These are phyloP conservation scores for Eristalis intricaria DNA, from an alignment of 2,888 invertebrate genomes.

Conservation along the genomic window DNA sequence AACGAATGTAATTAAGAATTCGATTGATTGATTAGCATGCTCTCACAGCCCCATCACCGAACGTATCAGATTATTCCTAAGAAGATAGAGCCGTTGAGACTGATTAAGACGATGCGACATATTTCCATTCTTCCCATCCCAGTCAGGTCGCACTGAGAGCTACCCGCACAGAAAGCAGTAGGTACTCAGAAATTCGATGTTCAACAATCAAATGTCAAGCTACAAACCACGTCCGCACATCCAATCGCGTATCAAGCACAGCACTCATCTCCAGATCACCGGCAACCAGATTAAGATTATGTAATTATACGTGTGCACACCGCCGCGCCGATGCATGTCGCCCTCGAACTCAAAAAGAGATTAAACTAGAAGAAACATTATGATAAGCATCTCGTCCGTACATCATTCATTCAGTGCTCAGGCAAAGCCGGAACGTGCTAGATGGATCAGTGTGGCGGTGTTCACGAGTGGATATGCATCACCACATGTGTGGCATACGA, in stretches of 20 bases:
- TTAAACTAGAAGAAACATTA: slow-evolving; percentile 62
- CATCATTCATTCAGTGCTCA: slow-evolving; percentile 51
- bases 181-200: neutral
- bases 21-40: neutral
- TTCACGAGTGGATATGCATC: slow-evolving; percentile 60
- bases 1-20: neutral
- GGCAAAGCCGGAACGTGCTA: slow-evolving; percentile 30
- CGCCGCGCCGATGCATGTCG: slow-evolving; percentile 6
- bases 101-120: neutral
- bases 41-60: neutral
- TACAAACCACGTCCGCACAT: neutral
- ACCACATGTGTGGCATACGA: slow-evolving; percentile 65
- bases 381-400: slow-evolving; percentile 61
- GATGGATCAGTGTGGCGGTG: slow-evolving; percentile 46
- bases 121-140: neutral
- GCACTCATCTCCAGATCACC: neutral
- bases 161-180: neutral
- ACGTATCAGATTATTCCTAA: neutral
- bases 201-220: neutral
- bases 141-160: neutral
- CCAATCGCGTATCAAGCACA: neutral
- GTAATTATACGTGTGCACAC: slow-evolving; percentile 5
- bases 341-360: slow-evolving; percentile 15
- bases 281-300: slow-evolving; percentile 32
- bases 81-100: neutral